A percentile compares a stretch with the other conserved stretches of the same genome.
Evolutionary conservation across 2,888 invertebrate genomes (phyloP).

Genomic region (Sthenelais limicola): DNA sequence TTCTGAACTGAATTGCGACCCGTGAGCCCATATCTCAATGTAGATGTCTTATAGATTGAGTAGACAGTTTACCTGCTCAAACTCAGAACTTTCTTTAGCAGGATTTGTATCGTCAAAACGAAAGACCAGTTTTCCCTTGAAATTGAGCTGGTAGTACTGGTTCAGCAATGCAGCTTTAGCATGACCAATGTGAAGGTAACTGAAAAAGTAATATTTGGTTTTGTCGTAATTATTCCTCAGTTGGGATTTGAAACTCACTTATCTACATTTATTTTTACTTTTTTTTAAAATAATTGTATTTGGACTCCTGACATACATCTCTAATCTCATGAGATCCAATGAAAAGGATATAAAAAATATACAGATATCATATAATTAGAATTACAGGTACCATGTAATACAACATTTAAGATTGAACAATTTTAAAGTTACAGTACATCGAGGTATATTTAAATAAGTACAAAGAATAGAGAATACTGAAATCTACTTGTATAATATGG

Average conservation of each 20-base stretch:
- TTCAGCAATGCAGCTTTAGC: constrained; percentile 98
- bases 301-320: not conserved
- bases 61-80: constrained; percentile 83
- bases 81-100: constrained; percentile 96
- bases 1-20: no score
- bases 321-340: no score
- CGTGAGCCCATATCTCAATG: no score
- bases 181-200: constrained; percentile 97
- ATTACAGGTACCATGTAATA: no score
- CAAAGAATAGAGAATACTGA: no score
- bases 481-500: no score
- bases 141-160: constrained; percentile 88
- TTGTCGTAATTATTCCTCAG: not conserved
- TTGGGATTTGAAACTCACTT: not conserved
- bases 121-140: constrained; percentile 96
- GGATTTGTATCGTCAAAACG: constrained; percentile 99
- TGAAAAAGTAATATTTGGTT: constrained; percentile 50
- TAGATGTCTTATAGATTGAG: not conserved
- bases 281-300: not conserved
- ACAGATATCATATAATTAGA: not conserved
- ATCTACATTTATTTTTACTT: not conserved
- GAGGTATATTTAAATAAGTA: no score
- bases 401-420: no score
- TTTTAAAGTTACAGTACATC: no score
- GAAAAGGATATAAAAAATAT: no score